Evolutionary conservation across 2,888 invertebrate genomes (phyloP), one percentile per base, ranked within the genome.

Genomic region (Coelopa pilipes): DNA sequence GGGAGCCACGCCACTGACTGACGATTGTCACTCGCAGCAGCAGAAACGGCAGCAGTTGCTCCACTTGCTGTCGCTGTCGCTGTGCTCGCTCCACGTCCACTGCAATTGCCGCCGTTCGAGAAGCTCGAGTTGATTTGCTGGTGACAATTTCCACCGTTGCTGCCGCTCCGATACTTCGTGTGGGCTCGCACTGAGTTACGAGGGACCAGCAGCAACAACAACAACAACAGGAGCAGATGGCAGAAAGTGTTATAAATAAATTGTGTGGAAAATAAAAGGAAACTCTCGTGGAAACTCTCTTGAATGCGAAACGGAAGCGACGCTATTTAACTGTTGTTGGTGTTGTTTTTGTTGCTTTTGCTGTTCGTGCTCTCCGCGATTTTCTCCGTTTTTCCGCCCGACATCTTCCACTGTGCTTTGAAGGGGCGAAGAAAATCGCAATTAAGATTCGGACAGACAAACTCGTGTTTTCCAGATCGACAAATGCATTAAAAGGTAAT

Each of bases 11-110:
- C 76, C 74, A 78, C 76, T 76, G 77, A 79, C 75, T 76, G 77
- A 75, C 77, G 78, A 77, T 76, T 78, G 77, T 78, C 78, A 79
- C 72, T 74, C 67, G 68, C 74, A 57, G 34, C 34, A 34, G 34
- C 72, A 72, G 73, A 63, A 65, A 63, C 72, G 72, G 47, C 67
- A 74, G 69, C 63, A 45, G 63, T 45, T n/a, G 11, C 34, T 49
- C 47, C 55, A 53, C 47, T 21, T 68, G 70, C 13, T 55, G 65
- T 50, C 46, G 67, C 65, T 66, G 46, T 55, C n/a, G 50, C 46
- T 53, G 53, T 53, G n/a, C 10, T 53, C n/a, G n/a, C n/a, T 53
- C 10, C 53, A 53, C 10, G 53, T 53, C 53, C n/a, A 53, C 10
- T 15, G 53, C 53, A 53, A 5, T 53, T 53, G 53, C 53, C 10